Conservation (phyloP, 2,797 vertebrate genomes). For the Salmo trutta region DNA sequence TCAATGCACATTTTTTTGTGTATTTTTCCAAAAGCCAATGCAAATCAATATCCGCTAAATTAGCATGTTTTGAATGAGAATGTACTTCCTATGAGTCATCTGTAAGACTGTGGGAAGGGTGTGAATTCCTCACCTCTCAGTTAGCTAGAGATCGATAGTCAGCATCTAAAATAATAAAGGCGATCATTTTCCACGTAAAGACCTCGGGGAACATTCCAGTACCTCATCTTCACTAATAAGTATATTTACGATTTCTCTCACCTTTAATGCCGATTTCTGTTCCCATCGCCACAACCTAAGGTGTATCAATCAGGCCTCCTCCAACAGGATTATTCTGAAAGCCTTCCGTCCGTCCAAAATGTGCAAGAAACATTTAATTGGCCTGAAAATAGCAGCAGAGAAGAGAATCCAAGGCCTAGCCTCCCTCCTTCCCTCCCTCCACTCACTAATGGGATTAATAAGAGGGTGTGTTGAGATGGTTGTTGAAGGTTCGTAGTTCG, state of each 20-base stretch:
- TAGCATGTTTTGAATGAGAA: not conserved
- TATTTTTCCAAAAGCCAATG: not conserved
- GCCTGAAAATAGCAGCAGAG: constrained; percentile 25
- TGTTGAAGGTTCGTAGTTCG: not conserved
- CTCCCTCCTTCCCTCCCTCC: not conserved
- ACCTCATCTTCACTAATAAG: not conserved
- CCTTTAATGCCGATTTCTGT: not conserved
- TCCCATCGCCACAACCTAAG: not conserved
- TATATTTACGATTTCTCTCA: not conserved
- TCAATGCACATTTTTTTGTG: not conserved
- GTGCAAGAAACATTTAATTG: constrained; percentile 21
- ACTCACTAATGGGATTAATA: too few relatives aligned
- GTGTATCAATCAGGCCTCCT: not conserved
- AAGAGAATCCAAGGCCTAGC: not conserved
- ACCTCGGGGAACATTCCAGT: constrained; percentile 3
- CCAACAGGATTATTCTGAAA: not conserved
- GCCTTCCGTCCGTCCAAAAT: not conserved
- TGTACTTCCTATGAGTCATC: not conserved
- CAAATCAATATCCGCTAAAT: not conserved
- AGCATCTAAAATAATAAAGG: not conserved
- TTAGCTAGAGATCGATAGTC: not conserved
- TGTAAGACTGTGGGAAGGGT: not conserved
- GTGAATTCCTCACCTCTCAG: not conserved
- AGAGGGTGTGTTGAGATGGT: not conserved
- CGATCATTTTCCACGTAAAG: constrained; percentile 16